Base-by-base conservation (phyloP, 2,113 vertebrate species). In the Madoqua kirkii region DNA sequence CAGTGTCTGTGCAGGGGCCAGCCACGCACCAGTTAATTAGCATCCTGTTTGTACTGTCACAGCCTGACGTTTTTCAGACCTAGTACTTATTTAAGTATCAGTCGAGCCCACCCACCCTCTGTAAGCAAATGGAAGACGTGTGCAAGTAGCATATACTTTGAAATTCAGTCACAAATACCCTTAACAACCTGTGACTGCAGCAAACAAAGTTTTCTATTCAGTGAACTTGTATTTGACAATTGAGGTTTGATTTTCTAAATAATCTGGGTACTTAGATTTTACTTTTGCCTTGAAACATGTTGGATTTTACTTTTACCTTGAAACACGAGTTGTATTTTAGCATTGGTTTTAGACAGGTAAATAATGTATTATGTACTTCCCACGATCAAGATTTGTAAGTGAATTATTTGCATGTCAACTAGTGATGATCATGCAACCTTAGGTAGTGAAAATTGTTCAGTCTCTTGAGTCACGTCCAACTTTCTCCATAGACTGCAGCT, bases 261-360 rank as follows among this genome's bases (percentile, higher is more conserved):
- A 54, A 83, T 71, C 23, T 43, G 79, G 11, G 36, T 48, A 54
- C 19, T 71, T 85, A 43, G 52, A 62, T 91, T 93, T 87, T 64
- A n/a, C 29, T 93, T 86, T 81, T 60, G 33, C 71, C 36, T 81
- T 54, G 67, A 96, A 57, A 91, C 36, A 17, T 33, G 16, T 71
- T 84, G 48, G 45, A 60, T 91, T 92, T 87, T 74, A 48, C 29
- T 93, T 81, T 67, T 60, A n/a, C 79, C 36, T 60, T 60, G 67
- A 97, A 64, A 91, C 50, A 52, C 23, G 55, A 27, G 62, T 94
- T 97, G 9, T 89, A 33, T 90, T 92, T 95, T 88, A 94, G 64
- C 54, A 8, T 74, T 48, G 59, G 36, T 74, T 92, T 92, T 84
- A 95, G 76, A 85, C 21, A 50, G n/a, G 82, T 67, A 52, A 19